Evolutionary conservation across 2,113 vertebrate species (phyloP).

Genomic region (Dasypus novemcinctus): DNA sequence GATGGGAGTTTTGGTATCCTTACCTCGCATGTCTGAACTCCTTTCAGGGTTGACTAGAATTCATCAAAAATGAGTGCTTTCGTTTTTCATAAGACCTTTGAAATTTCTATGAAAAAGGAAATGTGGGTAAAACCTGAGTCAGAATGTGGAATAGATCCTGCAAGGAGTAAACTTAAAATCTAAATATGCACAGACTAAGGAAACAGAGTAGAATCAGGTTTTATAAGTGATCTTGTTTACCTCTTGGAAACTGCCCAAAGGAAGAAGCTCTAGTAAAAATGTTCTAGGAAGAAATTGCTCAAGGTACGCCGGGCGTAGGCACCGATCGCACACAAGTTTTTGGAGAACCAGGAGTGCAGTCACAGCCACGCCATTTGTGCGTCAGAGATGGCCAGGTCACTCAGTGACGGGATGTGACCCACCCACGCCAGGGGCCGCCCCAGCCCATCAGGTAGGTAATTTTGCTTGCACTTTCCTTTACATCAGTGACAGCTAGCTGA

Average conservation of each 20-base stretch:
- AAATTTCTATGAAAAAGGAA: not conserved
- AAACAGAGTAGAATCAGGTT: not conserved
- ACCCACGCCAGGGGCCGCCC: not conserved
- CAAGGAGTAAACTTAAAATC: not conserved
- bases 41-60: not conserved
- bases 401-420: not conserved
- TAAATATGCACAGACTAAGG: not conserved
- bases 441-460: not conserved
- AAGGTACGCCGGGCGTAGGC: too few relatives aligned
- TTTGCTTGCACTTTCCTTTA: not conserved
- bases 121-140: not conserved
- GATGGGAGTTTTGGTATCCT: not conserved
- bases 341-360: not conserved
- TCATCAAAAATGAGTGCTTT: not conserved
- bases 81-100: not conserved
- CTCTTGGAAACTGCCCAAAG: not conserved
- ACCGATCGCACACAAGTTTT: constrained; percentile 39
- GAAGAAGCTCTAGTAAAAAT: not conserved
- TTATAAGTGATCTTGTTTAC: not conserved
- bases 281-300: not conserved
- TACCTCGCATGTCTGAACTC: not conserved
- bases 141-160: not conserved
- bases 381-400: not conserved
- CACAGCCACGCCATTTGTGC: not conserved
- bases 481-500: not conserved